Evolutionary conservation across 2,797 vertebrate genomes (phyloP), one percentile per base, ranked within the genome.

Genomic region (Sebastes iracundus): DNA sequence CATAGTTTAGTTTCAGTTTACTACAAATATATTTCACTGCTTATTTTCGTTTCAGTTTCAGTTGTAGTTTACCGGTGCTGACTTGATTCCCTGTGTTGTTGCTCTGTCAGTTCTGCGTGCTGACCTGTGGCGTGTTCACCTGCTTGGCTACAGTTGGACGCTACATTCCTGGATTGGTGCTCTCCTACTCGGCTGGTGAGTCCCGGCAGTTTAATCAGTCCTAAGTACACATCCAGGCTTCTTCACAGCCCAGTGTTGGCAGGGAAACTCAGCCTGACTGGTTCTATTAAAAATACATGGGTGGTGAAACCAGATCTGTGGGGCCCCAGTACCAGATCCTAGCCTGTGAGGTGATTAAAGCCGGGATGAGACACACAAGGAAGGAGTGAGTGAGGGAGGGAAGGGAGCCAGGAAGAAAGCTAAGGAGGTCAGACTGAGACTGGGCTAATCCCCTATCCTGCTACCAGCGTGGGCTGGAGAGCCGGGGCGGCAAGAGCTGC

Each of bases 121-220:
- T 99, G 94, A 96, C 91, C 84, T 99, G 97, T 87, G 95, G 96
- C 72, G 86, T 97, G 75, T 96, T 98, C 85, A 96, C 96, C 53
- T 96, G 96, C 87, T 85, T 98, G 95, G 97, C 97, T 70, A 90
- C 97, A 87, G 92, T 98, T 87, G 98, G 98, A 85, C 94, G 80
- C 66, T 97, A 96, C 77, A 90, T 99, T 91, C 97, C 98, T 53
- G 98, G 98, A 63, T 88, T 99, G 78, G 77, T 97, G 90, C 96
- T 99, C 23, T 97, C 97, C 6, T 99, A 99, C 88, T 82, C 97
- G 74, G 94, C 96, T 30, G 93, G 98, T 99, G 94, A 98, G 98
- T 97, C 90, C n/a, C 16, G 30, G 20, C 46, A 11, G 72, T 73
- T 80, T 59, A 71, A 58, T 25, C 60, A 60, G 69, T 69, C 56